phyloP scores from a whole-genome alignment of 2,113 vertebrate species.

The Protomyctophum bolini region DNA sequence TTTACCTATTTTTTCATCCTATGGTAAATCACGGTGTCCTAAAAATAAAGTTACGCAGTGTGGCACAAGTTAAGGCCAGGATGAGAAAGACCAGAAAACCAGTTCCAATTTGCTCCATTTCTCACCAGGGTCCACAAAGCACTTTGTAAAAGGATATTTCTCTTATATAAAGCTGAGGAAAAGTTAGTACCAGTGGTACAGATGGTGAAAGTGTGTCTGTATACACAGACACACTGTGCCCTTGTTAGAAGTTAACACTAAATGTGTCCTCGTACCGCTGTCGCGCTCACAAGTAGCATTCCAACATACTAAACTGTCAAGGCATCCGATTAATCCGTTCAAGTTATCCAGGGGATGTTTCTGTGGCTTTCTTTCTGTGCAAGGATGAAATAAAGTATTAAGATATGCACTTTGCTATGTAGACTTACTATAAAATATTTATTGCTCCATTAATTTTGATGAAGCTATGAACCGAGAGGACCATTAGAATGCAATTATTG shows the following conservation, averaged over 20 bases:
- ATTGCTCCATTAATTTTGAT: constrained; percentile 84
- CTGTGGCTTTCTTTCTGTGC: constrained; percentile 66
- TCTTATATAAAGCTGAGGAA: constrained; percentile 51
- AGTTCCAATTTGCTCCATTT: constrained; percentile 43
- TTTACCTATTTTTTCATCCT: no score
- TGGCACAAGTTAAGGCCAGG: constrained; percentile 23
- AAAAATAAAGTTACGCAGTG: constrained; percentile 1
- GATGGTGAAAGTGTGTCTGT: constrained; percentile 49
- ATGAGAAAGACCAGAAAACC: not conserved
- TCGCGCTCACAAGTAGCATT: constrained; percentile 26
- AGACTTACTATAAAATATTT: constrained; percentile 81
- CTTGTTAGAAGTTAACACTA: constrained; percentile 52
- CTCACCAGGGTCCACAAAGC: constrained; percentile 21
- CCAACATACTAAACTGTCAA: constrained; percentile 44
- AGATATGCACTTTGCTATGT: constrained; percentile 79
- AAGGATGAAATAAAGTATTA: constrained; percentile 76
- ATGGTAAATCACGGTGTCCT: no score
- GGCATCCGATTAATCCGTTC: constrained; percentile 45
- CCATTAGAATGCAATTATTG: constrained; percentile 80
- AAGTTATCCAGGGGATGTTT: constrained; percentile 33
- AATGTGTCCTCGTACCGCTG: constrained; percentile 23
- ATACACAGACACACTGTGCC: not conserved
- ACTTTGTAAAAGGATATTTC: constrained; percentile 45
- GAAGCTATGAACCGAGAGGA: constrained; percentile 74
- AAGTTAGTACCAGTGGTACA: constrained; percentile 53